Percentiles rank a stretch among this genome's conserved stretches.
Conservation (phyloP, 1,140 invertebrate genomes). For the Pentalonia nigronervosa region DNA sequence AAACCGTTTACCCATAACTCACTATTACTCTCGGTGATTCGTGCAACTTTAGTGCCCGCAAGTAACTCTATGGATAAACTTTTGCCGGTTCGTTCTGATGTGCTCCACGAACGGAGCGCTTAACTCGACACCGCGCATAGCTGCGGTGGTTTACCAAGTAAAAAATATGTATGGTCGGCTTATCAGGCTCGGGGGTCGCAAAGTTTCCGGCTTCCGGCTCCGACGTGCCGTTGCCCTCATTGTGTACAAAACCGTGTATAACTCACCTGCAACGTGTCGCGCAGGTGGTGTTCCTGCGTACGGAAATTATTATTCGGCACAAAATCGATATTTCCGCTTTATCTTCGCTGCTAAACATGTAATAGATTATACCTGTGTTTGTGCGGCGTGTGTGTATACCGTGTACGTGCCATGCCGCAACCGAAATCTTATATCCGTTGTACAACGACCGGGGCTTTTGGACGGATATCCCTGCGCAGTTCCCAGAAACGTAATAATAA, state of each 20-base stretch:
- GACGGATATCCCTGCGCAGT: background rate
- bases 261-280: background rate
- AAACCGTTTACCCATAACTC: background rate
- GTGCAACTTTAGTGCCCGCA: background rate
- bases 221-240: background rate
- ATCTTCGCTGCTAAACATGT: background rate
- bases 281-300: background rate
- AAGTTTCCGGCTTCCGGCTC: conserved; percentile 23
- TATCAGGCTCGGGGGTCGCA: background rate
- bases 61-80: background rate
- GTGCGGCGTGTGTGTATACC: too few relatives aligned
- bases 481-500: background rate
- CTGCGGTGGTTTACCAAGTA: background rate
- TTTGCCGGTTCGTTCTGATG: background rate
- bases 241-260: background rate
- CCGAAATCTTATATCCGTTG: background rate
- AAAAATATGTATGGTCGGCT: background rate
- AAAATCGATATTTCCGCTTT: conserved; percentile 17
- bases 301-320: conserved; percentile 8
- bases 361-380: background rate
- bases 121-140: background rate
- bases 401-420: background rate
- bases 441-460: background rate
- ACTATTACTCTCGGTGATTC: background rate
- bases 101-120: background rate